Conservation (phyloP, 2,888 invertebrate genomes). For the Leucoma salicis region DNA sequence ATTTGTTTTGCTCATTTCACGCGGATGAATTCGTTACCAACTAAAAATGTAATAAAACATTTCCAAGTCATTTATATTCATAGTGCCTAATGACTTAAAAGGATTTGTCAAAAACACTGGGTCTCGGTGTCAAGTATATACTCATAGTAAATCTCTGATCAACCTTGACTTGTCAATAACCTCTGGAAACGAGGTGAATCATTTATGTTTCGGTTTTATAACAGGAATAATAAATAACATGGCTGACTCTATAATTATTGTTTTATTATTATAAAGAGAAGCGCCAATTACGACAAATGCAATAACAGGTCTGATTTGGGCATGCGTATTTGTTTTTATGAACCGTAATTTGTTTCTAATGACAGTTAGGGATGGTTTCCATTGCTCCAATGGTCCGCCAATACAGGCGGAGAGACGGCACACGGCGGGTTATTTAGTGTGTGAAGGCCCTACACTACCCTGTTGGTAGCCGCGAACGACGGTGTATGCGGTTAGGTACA, state of each 20-base stretch:
- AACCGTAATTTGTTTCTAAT: not conserved
- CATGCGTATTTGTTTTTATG: not conserved
- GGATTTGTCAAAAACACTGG: constrained; percentile 37
- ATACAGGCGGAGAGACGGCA: too few relatives aligned
- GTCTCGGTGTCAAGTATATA: constrained; percentile 45
- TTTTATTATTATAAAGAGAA: constrained; percentile 2
- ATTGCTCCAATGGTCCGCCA: too few relatives aligned
- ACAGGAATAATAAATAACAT: constrained; percentile 35
- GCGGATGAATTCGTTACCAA: too few relatives aligned
- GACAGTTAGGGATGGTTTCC: not conserved
- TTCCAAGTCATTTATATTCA: constrained; percentile 9
- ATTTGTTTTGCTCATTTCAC: too few relatives aligned
- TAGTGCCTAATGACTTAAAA: constrained; percentile 21
- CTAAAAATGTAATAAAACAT: not conserved
- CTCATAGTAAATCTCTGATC: constrained; percentile 49
- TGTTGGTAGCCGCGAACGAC: too few relatives aligned
- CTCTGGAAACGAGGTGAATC: constrained; percentile 44
- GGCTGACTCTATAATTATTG: constrained; percentile 4
- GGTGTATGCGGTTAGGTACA: too few relatives aligned
- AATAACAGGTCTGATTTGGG: not conserved
- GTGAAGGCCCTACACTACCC: too few relatives aligned
- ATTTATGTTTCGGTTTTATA: constrained; percentile 46
- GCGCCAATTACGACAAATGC: constrained; percentile 3
- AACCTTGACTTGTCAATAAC: constrained; percentile 50
- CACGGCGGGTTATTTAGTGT: too few relatives aligned